Conservation (phyloP, 2,797 vertebrate genomes). For the Furcifer pardalis region DNA sequence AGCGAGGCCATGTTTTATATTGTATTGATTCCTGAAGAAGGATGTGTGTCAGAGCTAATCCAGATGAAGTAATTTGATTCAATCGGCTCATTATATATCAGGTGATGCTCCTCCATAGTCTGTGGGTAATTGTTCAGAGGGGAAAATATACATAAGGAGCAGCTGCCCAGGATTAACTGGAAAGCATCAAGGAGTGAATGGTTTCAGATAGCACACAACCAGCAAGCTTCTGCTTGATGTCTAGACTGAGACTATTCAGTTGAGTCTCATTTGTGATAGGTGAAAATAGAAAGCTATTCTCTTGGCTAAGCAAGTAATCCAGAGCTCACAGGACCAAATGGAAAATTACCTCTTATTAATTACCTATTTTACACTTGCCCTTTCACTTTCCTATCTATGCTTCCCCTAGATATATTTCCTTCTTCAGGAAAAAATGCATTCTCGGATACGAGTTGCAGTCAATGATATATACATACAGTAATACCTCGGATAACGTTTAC, state of each 20-base stretch:
- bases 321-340: neutral
- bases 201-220: neutral
- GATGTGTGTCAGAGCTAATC: conserved; percentile 12
- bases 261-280: neutral
- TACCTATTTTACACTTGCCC: neutral
- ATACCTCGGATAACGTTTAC: too few species aligned
- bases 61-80: conserved; percentile 7
- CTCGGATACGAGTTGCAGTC: too few species aligned
- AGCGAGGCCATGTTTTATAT: conserved; percentile 20
- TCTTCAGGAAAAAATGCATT: too few species aligned
- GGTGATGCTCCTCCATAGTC: neutral
- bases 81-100: neutral
- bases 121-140: neutral
- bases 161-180: conserved; percentile 1
- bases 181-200: neutral
- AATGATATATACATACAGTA: too few species aligned
- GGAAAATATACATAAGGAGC: neutral
- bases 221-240: neutral
- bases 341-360: too few species aligned
- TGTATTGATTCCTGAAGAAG: conserved; percentile 28
- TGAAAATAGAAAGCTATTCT: neutral
- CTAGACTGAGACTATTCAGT: neutral
- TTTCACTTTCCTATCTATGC: neutral
- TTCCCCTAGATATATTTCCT: too few species aligned
- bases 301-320: neutral